Evolutionary conservation across 1,140 invertebrate genomes (phyloP).

Genomic region (Heliconius himera): DNA sequence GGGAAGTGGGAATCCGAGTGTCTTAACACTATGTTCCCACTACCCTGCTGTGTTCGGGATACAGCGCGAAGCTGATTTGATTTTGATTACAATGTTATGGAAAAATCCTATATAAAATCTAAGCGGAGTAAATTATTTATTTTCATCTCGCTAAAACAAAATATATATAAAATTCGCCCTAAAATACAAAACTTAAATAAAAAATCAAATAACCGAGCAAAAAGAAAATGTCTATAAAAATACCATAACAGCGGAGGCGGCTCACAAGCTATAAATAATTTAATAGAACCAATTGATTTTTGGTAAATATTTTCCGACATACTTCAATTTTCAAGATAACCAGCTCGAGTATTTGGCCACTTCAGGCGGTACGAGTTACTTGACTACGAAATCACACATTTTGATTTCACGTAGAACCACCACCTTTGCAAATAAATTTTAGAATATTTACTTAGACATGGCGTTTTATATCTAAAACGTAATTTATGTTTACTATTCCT

Average conservation of each 20-base stretch:
- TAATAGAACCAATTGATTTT: slow-evolving; percentile 40
- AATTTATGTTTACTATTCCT: background rate
- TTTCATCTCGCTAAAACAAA: too few relatives aligned
- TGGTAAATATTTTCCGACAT: slow-evolving; percentile 42
- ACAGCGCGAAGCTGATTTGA: too few relatives aligned
- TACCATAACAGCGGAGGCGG: background rate
- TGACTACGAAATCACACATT: slow-evolving; percentile 31
- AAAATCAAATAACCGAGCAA: too few relatives aligned
- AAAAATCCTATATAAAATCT: too few relatives aligned
- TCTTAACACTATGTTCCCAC: too few relatives aligned
- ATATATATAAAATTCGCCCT: too few relatives aligned
- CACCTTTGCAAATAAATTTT: background rate
- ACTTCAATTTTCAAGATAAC: slow-evolving; percentile 48
- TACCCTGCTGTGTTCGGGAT: too few relatives aligned
- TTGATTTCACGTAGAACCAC: background rate
- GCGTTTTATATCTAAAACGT: background rate
- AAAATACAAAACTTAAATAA: too few relatives aligned
- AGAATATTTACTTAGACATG: background rate
- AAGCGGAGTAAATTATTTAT: too few relatives aligned
- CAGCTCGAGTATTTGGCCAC: slow-evolving; percentile 47
- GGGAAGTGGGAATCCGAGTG: too few relatives aligned
- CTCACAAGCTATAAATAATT: slow-evolving; percentile 16
- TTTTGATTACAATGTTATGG: too few relatives aligned
- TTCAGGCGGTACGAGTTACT: slow-evolving; percentile 39
- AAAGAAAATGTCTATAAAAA: too few relatives aligned